Evolutionary conservation across 2,888 invertebrate species (phyloP).

Genomic region (Tenthredo mesomela): DNA sequence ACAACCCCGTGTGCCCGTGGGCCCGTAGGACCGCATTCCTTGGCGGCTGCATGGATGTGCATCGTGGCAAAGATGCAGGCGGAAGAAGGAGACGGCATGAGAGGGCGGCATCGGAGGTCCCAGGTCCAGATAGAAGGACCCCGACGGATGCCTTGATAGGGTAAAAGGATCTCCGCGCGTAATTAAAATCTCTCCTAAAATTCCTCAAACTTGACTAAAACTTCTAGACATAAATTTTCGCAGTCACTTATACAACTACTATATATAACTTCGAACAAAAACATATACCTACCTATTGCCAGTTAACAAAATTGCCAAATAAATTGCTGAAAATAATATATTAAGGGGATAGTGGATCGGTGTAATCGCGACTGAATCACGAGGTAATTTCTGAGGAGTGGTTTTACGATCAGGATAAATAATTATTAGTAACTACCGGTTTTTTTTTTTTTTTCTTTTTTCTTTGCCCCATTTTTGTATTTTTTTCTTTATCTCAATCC

Average conservation of each 20-base stretch:
- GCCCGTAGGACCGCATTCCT: constrained; percentile 75
- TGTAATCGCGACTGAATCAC: constrained; percentile 2
- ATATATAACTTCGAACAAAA: background rate
- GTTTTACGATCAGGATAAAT: background rate
- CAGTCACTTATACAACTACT: background rate
- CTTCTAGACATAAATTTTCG: background rate
- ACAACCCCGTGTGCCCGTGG: constrained; percentile 56
- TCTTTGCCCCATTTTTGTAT: background rate
- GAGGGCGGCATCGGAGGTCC: constrained; percentile 60
- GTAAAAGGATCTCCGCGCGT: constrained; percentile 65
- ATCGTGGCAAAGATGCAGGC: constrained; percentile 71
- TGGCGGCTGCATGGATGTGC: constrained; percentile 67
- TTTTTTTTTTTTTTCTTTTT: background rate
- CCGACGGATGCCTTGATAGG: constrained; percentile 63
- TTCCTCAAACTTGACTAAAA: constrained; percentile 59
- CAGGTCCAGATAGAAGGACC: constrained; percentile 2
- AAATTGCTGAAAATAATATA: background rate
- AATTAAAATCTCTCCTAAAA: constrained; percentile 68
- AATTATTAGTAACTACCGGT: constrained; percentile 15
- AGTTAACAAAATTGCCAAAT: background rate
- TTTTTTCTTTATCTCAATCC: background rate
- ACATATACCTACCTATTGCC: background rate
- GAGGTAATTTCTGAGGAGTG: background rate
- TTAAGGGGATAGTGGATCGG: background rate
- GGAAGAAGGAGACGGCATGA: constrained; percentile 61